Percentiles rank a stretch among this genome's conserved stretches.
Evolutionary conservation across 2,888 invertebrate species (phyloP).

Genomic region (Auanema sp.): DNA sequence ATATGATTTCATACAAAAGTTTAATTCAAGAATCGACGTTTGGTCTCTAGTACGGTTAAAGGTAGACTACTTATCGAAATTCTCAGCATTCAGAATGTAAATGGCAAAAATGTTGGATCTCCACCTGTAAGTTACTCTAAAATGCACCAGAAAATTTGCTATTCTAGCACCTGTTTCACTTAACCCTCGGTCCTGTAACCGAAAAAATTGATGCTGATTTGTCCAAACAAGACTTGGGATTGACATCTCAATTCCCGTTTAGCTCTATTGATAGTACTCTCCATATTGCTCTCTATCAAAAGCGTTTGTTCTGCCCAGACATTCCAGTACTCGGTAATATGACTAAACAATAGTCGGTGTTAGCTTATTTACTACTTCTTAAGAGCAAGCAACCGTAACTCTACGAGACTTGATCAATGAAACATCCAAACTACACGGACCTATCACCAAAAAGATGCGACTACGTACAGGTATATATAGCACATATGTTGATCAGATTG

Average conservation of each 20-base stretch:
- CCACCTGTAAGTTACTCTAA: neutral
- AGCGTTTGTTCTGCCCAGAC: conserved; percentile 24
- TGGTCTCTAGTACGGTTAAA: neutral
- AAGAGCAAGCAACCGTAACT: conserved; percentile 17
- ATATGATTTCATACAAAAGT: no score
- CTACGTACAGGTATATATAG: conserved; percentile 12
- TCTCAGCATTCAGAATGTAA: conserved; percentile 4
- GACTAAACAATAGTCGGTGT: neutral
- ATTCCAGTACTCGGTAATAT: conserved; percentile 20
- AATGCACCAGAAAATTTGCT: neutral
- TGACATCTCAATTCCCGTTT: conserved; percentile 26
- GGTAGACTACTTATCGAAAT: conserved; percentile 13
- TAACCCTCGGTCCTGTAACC: neutral
- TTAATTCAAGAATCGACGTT: no score
- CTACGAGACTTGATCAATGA: conserved; percentile 21
- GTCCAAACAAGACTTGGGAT: conserved; percentile 1
- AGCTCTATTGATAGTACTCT: conserved; percentile 9
- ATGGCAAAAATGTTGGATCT: conserved; percentile 6
- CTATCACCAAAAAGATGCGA: conserved; percentile 21
- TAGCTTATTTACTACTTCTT: neutral
- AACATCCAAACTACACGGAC: conserved; percentile 22
- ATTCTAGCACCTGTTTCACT: conserved; percentile 1
- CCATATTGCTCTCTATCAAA: conserved; percentile 12
- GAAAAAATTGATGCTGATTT: conserved; percentile 10
- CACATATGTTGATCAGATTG: neutral